Evolutionary conservation across 2,888 invertebrate genomes (phyloP), one percentile per base, ranked within the genome.

Genomic region (Drosophila merina): DNA sequence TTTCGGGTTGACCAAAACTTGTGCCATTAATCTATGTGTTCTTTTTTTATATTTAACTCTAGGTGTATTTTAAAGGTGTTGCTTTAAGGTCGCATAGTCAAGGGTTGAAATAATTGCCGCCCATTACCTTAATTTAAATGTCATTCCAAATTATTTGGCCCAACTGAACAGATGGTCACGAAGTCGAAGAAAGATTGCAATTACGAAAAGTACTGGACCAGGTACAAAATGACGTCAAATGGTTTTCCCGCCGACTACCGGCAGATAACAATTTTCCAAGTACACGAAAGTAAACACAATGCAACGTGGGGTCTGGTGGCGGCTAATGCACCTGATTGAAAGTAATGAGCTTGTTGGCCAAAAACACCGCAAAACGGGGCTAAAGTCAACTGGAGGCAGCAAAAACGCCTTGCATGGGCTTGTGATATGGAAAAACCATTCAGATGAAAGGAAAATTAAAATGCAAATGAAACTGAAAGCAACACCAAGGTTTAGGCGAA

Each of bases 291-390:
- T 36, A 72, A 72, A 64, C 64, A 64, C 73, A 20, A 42, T 42
- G 20, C n/a, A 42, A 20, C 8, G 44, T 73, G 33, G 56, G 28
- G 36, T n/a, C 40, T 12, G 30, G 20, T 20, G 20, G 20, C n/a
- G 31, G 25, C 50, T 72, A 52, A 83, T 83, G 30, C 14, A 31
- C 25, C 50, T 74, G 57, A 83, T 83, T 83, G 77, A 80, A 79
- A 55, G 66, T 63, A 72, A 84, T 84, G 59, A 59, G 72, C 66
- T 44, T 45, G 58, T 56, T 57, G 59, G 70, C 74, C 64, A 68
- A 66, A 63, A 75, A 58, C 72, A 74, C 72, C 48, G 48, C 60
- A 48, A 75, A 64, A 47, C 56, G 49, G 38, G 59, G 70, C 66
- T 60, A 64, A 66, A 72, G 57, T 59, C 54, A 72, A 60, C 28